Conservation (phyloP, 2,113 vertebrate genomes). For the Chamaetylas fuelleborni region DNA sequence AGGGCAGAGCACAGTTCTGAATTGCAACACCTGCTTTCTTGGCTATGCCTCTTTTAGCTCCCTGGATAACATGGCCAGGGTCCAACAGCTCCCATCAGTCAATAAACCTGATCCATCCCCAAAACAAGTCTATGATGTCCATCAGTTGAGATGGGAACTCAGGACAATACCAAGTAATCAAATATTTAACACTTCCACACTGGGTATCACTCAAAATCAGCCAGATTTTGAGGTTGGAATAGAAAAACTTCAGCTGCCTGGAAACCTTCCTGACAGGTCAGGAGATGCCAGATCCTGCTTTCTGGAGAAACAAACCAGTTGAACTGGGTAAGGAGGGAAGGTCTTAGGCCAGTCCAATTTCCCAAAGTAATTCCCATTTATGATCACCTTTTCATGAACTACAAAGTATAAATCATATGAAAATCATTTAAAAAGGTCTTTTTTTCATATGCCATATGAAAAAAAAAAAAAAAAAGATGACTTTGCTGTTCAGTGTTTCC, state of each 20-base stretch:
- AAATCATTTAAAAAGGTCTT: too few relatives aligned
- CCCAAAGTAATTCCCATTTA: rapidly evolving
- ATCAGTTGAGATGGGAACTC: not conserved
- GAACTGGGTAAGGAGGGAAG: not conserved
- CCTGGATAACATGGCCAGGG: not conserved
- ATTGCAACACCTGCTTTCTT: not conserved
- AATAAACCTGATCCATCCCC: not conserved
- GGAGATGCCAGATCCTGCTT: not conserved
- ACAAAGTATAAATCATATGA: not conserved
- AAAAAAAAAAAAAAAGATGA: not conserved
- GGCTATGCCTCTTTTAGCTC: not conserved
- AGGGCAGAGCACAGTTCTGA: not conserved
- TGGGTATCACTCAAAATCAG: not conserved
- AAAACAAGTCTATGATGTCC: not conserved
- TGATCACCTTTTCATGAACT: not conserved
- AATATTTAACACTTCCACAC: not conserved
- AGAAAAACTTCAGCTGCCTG: not conserved
- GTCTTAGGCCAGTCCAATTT: not conserved
- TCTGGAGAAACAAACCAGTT: not conserved
- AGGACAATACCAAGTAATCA: not conserved
- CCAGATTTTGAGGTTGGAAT: not conserved
- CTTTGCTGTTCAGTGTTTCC: not conserved
- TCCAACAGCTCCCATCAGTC: not conserved
- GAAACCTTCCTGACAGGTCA: not conserved
- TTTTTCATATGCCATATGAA: not conserved